These are phyloP conservation scores for Brachionus rotundiformis DNA, from an alignment of 1,140 invertebrate genomes.

Conservation along the genomic window DNA sequence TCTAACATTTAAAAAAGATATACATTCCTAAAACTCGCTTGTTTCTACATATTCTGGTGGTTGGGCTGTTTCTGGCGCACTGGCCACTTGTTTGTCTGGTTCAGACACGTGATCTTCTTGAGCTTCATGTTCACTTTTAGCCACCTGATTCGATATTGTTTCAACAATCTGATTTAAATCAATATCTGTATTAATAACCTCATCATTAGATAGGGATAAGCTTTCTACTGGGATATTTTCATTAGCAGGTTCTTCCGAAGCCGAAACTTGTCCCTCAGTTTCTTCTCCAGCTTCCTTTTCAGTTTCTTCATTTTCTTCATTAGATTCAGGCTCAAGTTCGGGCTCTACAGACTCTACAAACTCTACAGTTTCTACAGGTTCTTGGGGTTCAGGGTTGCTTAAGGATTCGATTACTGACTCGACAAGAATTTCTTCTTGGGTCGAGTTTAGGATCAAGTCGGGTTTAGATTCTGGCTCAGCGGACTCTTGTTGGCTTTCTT, in stretches of 20 bases:
- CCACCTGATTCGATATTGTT: neutral
- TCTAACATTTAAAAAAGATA: constrained; percentile 33
- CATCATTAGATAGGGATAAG: neutral
- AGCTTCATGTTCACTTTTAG: neutral
- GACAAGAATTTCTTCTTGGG: constrained; percentile 1
- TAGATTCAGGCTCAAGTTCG: no score
- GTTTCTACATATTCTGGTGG: constrained; percentile 16
- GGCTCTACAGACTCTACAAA: neutral
- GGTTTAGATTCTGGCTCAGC: neutral
- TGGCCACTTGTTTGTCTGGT: neutral
- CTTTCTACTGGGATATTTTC: constrained; percentile 13
- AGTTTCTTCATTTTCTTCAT: no score
- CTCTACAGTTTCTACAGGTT: neutral
- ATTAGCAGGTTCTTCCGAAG: neutral
- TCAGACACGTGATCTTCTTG: neutral
- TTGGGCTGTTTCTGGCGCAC: neutral
- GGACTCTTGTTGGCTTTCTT: neutral
- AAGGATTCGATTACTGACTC: constrained; percentile 3
- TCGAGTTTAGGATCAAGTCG: neutral
- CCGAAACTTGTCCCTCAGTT: neutral
- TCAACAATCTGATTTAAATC: constrained; percentile 39
- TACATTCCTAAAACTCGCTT: constrained; percentile 54
- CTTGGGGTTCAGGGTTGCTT: neutral
- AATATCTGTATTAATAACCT: constrained; percentile 42
- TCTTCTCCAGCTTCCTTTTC: neutral